Conservation (phyloP, 2,113 vertebrate species). For the Hippocampus abdominalis region DNA sequence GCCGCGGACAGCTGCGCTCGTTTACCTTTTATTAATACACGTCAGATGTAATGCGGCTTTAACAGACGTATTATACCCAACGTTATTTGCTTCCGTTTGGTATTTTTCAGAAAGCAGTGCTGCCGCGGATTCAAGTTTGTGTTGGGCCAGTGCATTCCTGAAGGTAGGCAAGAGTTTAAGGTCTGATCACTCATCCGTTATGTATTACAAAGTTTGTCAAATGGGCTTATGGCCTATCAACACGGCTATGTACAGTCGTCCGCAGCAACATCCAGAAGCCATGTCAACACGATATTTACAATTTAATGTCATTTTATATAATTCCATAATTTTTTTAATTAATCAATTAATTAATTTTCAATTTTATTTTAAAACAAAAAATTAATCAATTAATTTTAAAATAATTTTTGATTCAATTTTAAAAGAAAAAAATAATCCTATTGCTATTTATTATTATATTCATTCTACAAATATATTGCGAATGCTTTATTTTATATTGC, state of each 20-base stretch:
- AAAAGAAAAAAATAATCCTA: no score
- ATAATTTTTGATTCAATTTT: no score
- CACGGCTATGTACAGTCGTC: not conserved
- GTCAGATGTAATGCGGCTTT: not conserved
- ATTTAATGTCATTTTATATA: no score
- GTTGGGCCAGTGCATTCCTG: conserved; percentile 95
- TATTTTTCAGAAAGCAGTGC: conserved; percentile 91
- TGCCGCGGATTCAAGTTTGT: conserved; percentile 97
- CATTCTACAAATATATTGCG: no score
- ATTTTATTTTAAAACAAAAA: no score
- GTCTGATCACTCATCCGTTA: not conserved
- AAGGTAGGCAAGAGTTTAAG: conserved; percentile 79
- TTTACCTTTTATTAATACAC: conserved; percentile 3
- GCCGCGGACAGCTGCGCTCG: conserved; percentile 9
- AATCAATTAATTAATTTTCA: no score
- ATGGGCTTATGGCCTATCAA: not conserved
- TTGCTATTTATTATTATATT: no score
- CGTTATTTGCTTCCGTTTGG: not conserved
- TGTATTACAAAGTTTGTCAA: not conserved
- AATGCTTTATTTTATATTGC: no score
- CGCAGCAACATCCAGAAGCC: not conserved
- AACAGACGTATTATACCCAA: not conserved
- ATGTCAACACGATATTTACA: no score
- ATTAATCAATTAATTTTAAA: no score
- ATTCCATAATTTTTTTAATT: no score